Evolutionary conservation across 2,888 invertebrate species (phyloP), one percentile per base, ranked within the genome.

Genomic region (Lasioglossum figueresi): DNA sequence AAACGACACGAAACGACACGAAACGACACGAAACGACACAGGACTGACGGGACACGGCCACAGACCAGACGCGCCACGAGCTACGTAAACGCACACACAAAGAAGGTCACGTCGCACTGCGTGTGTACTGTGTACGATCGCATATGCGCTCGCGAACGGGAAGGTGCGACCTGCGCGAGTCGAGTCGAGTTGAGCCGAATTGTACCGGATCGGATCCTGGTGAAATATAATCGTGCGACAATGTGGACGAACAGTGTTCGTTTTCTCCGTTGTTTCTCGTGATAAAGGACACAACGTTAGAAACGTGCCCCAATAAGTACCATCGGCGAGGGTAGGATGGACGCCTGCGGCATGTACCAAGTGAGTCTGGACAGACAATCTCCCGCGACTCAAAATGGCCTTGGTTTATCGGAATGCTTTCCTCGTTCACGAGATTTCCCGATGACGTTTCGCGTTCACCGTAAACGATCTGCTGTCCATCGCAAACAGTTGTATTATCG

Each of bases 311-410:
- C 27, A 23, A 56, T 45, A 48, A 68, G 66, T 83, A 40, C 75
- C 80, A 79, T 68, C 59, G 72, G 52, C 19, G n/a, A 52, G 45
- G 79, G 52, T 84, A 92, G 88, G 92, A 95, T 95, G 95, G 94
- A 95, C 93, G 93, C 94, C 92, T 95, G 92, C 92, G 94, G 94
- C 92, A 94, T 95, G 93, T 95, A 94, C 87, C 95, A 94, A 94
- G 95, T 95, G 94, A 95, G 95, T 95, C 83, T 70, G 84, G 37
- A 75, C 77, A 27, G 37, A 72, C 52, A 77, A 79, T 88, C 79
- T 80, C 85, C 88, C 89, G 87, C 85, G 74, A 79, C 91, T 92
- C 91, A 92, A 93, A 93, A 92, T 93, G 93, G 92, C 93, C 92
- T 92, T 93, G 93, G 89, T 79, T 82, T 81, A 85, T 82, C 83